Conservation (phyloP, 2,113 vertebrate species). For the Anas platyrhynchos region DNA sequence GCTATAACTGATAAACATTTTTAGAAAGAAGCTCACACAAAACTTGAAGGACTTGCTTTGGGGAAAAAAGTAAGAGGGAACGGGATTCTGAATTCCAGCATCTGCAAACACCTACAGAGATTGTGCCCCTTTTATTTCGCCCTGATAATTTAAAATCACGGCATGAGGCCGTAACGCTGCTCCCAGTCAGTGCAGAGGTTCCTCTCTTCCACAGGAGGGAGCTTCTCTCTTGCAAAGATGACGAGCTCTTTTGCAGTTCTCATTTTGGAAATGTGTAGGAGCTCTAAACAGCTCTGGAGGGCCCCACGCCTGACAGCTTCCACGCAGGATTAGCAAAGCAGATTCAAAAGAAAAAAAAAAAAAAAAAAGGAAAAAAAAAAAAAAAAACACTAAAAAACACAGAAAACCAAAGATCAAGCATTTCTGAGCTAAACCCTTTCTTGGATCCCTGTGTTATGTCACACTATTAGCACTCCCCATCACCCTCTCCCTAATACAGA, state of each 20-base stretch:
- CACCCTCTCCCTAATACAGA: neutral
- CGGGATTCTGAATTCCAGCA: neutral
- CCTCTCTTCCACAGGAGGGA: slow-evolving; percentile 52
- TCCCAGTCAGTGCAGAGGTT: neutral
- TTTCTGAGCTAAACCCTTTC: neutral
- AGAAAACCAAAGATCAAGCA: neutral
- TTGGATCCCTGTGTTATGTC: neutral
- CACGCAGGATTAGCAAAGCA: neutral
- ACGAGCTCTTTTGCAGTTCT: neutral
- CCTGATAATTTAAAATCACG: neutral
- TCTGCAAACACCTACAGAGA: neutral
- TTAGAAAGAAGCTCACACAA: neutral
- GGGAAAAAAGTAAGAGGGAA: neutral
- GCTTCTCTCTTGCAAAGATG: slow-evolving; percentile 1
- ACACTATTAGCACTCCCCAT: neutral
- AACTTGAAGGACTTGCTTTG: neutral
- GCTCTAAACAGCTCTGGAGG: neutral
- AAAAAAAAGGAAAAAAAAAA: too few species aligned
- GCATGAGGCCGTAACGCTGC: neutral
- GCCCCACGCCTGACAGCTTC: neutral
- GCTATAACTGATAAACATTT: neutral
- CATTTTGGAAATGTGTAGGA: slow-evolving; percentile 46
- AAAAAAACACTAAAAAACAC: too few species aligned
- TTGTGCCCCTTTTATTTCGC: neutral
- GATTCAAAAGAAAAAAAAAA: neutral